A percentile compares a stretch with the other conserved stretches of the same genome.
Evolutionary conservation across 2,888 invertebrate genomes (phyloP).

Genomic region (Stenurella melanura): DNA sequence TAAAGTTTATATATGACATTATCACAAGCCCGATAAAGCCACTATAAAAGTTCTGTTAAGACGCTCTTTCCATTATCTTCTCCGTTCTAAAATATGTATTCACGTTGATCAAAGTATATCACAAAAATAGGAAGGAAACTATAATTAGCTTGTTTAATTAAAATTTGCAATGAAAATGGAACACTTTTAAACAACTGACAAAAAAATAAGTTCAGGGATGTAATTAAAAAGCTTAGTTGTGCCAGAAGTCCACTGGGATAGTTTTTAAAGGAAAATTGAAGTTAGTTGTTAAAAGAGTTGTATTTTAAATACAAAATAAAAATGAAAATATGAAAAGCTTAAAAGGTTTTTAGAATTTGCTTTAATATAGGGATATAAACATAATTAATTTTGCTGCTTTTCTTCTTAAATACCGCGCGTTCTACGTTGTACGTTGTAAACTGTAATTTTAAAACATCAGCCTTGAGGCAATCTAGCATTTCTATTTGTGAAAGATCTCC

Average conservation of each 20-base stretch:
- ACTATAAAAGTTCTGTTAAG: neutral
- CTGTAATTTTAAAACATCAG: no score
- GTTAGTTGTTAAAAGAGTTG: constrained; percentile 30
- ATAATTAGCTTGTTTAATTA: constrained; percentile 4
- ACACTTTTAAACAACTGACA: constrained; percentile 27
- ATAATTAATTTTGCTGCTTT: constrained; percentile 23
- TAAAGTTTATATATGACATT: no score
- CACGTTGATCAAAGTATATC: neutral
- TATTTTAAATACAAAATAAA: constrained; percentile 21
- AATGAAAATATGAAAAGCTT: constrained; percentile 11
- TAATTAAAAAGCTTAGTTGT: constrained; percentile 34
- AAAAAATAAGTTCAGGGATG: constrained; percentile 19
- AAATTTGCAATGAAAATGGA: constrained; percentile 24
- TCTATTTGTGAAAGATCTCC: no score
- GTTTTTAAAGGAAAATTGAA: constrained; percentile 24
- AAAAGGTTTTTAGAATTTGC: constrained; percentile 17
- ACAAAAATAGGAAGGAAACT: neutral
- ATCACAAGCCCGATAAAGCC: no score
- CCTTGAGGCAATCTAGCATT: no score
- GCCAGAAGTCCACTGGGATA: constrained; percentile 30
- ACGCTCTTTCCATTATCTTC: neutral
- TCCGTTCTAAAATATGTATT: neutral
- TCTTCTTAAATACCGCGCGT: neutral
- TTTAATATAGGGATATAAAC: constrained; percentile 3
- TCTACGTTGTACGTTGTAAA: neutral